Evolutionary conservation across 2,888 invertebrate genomes (phyloP).

Genomic region (Antheraea assamensis): DNA sequence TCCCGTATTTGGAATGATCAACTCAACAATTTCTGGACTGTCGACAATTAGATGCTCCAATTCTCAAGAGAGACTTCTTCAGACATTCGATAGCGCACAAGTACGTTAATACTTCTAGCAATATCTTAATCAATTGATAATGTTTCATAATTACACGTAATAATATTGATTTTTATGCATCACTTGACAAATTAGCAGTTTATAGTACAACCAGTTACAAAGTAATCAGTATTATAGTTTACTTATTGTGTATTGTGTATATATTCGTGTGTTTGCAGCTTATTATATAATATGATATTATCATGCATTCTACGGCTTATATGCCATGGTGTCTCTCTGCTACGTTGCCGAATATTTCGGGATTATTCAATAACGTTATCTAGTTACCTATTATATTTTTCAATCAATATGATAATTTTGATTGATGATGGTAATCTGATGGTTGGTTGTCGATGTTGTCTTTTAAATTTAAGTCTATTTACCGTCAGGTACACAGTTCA

Average conservation of each 20-base stretch:
- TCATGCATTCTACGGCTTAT: too few relatives aligned
- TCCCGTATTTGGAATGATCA: constrained; percentile 91
- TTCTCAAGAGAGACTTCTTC: constrained; percentile 83
- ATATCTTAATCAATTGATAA: background rate
- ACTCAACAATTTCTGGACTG: constrained; percentile 87
- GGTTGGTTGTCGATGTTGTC: too few relatives aligned
- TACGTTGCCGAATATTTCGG: background rate
- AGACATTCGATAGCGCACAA: constrained; percentile 83
- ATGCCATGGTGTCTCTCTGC: too few relatives aligned
- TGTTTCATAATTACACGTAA: too few relatives aligned
- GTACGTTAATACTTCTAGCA: constrained; percentile 43
- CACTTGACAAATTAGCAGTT: too few relatives aligned
- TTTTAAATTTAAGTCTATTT: background rate
- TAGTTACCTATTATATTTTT: background rate
- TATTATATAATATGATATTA: too few relatives aligned
- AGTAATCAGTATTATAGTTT: too few relatives aligned
- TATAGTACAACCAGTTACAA: too few relatives aligned
- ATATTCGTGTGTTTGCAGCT: too few relatives aligned
- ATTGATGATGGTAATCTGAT: background rate
- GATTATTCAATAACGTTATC: background rate
- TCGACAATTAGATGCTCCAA: constrained; percentile 88
- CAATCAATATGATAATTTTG: background rate
- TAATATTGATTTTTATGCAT: too few relatives aligned
- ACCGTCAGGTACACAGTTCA: background rate
- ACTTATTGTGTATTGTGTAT: too few relatives aligned